These are phyloP conservation scores for Palaemon carinicauda DNA, from an alignment of 1,140 invertebrate species.

Conservation along the genomic window DNA sequence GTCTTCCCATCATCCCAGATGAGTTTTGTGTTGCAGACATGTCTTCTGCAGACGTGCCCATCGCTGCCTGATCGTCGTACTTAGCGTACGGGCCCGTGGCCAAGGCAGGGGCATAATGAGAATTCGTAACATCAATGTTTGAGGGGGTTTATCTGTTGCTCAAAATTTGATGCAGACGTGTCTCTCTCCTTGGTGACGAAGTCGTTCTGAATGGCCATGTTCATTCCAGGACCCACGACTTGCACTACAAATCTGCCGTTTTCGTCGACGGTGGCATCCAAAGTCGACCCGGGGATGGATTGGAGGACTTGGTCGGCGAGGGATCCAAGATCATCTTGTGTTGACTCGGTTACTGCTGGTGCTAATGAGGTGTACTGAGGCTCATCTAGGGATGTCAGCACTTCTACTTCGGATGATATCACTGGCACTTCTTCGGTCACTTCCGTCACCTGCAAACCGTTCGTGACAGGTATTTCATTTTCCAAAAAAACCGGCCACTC, in stretches of 20 bases:
- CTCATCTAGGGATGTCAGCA: not conserved
- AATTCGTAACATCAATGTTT: not conserved
- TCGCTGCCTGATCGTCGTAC: not conserved
- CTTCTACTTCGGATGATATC: conserved; percentile 27
- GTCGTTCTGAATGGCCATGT: conserved; percentile 43
- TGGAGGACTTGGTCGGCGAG: not conserved
- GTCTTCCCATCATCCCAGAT: not conserved
- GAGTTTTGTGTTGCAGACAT: not conserved
- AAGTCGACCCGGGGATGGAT: not conserved
- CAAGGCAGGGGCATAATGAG: not conserved
- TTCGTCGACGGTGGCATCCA: conserved; percentile 49
- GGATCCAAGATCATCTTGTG: not conserved
- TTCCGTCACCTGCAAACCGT: not conserved
- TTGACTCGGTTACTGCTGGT: conserved; percentile 16
- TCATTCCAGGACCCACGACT: conserved; percentile 49
- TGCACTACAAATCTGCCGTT: conserved; percentile 51
- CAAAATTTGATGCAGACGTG: not conserved
- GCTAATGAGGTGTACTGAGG: conserved; percentile 52
- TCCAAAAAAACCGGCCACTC: not conserved
- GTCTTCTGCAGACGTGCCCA: not conserved
- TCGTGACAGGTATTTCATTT: not conserved
- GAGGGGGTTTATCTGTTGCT: not conserved
- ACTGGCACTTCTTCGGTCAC: not conserved
- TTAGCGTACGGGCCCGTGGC: not conserved
- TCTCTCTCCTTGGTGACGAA: not conserved